Evolutionary conservation across 2,113 vertebrate species (phyloP).

Genomic region (Mola mola): DNA sequence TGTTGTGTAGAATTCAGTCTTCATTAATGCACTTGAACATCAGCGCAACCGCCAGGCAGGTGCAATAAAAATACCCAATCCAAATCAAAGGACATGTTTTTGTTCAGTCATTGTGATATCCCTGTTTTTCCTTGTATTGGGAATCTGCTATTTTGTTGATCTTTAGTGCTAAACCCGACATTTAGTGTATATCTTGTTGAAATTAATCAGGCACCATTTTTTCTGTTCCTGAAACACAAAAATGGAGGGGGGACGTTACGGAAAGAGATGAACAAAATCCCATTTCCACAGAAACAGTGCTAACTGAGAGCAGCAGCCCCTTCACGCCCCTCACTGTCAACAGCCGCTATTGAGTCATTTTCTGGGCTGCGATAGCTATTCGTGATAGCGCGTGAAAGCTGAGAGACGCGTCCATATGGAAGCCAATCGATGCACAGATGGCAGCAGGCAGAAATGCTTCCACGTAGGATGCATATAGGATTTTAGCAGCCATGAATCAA

Average conservation of each 20-base stretch:
- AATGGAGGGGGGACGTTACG: too few species aligned
- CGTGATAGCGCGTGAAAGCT: background rate
- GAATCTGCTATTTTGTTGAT: constrained; percentile 70
- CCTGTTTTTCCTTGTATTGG: background rate
- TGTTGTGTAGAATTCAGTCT: background rate
- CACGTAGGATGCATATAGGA: background rate
- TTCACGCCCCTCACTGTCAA: constrained; percentile 11
- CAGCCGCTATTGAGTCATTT: constrained; percentile 10
- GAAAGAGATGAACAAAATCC: too few species aligned
- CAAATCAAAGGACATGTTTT: constrained; percentile 1
- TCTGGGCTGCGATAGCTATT: background rate
- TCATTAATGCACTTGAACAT: background rate
- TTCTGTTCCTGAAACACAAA: constrained; percentile 56
- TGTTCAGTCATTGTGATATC: background rate
- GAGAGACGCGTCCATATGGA: background rate
- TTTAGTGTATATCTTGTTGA: constrained; percentile 72
- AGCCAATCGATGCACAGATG: background rate
- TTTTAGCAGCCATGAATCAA: constrained; percentile 17
- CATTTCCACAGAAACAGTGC: background rate
- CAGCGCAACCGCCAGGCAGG: background rate
- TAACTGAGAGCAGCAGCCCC: constrained; percentile 1
- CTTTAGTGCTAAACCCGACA: constrained; percentile 72
- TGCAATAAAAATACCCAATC: background rate
- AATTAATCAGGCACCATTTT: constrained; percentile 72
- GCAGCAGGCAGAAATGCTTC: background rate